Evolutionary conservation across 2,113 vertebrate species (phyloP).

Genomic region (Sapayoa aenigma): DNA sequence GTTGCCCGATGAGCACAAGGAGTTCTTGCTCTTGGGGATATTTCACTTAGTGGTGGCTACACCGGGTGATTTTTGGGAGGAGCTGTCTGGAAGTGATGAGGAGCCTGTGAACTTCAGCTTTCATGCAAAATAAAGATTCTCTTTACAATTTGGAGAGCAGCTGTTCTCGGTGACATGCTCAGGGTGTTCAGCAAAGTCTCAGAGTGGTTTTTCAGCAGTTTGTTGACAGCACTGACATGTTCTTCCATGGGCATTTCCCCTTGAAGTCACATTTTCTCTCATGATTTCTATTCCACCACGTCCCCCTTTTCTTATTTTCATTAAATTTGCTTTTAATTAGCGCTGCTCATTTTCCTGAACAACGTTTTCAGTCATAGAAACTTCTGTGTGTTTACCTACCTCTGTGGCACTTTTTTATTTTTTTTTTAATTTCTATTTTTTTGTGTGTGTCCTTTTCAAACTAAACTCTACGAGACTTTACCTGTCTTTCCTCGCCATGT

Average conservation of each 20-base stretch:
- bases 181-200: not conserved
- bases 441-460: constrained; percentile 11
- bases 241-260: not conserved
- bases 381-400: not conserved
- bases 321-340: not conserved
- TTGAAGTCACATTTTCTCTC: not conserved
- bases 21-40: fast-evolving
- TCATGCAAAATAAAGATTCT: not conserved
- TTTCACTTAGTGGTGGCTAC: not conserved
- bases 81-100: not conserved
- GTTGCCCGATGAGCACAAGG: not conserved
- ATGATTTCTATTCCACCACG: not conserved
- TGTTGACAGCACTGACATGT: not conserved
- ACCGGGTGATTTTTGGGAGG: not conserved
- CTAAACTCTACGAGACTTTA: constrained; percentile 21
- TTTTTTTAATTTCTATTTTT: not conserved
- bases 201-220: not conserved
- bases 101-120: not conserved
- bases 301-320: not conserved
- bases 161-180: fast-evolving
- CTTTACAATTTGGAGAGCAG: not conserved
- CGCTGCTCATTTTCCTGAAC: not conserved
- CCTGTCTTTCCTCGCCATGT: constrained; percentile 53
- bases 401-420: not conserved
- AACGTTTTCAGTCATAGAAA: not conserved